Evolutionary conservation across 2,113 vertebrate species (phyloP).

Genomic region (Panthera uncia): DNA sequence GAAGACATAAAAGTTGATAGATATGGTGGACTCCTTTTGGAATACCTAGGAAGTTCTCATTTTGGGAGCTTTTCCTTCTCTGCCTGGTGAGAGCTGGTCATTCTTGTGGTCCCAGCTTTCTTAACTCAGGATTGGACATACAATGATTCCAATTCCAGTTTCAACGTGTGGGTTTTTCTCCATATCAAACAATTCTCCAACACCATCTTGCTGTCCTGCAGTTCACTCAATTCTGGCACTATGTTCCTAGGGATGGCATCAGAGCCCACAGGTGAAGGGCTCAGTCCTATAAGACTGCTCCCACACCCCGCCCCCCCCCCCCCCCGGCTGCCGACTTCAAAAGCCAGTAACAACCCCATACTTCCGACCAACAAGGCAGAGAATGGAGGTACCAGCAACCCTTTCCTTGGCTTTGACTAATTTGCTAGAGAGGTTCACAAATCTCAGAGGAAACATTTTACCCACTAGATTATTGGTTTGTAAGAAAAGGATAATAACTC

Average conservation of each 20-base stretch:
- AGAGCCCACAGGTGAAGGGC: neutral
- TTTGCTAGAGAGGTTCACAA: neutral
- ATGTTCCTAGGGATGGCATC: neutral
- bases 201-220: neutral
- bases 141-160: neutral
- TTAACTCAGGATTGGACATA: neutral
- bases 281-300: neutral
- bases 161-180: neutral
- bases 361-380: neutral
- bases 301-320: too few relatives aligned
- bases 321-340: neutral
- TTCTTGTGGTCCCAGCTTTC: neutral
- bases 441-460: neutral
- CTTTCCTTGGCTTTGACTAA: neutral
- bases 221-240: neutral
- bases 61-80: neutral
- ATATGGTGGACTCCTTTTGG: neutral
- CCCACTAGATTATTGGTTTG: neutral
- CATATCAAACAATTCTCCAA: neutral
- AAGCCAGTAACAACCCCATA: too few relatives aligned
- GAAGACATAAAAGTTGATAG: neutral
- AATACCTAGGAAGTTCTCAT: neutral
- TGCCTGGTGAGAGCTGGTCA: neutral
- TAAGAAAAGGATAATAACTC: neutral
- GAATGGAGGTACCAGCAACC: neutral